phyloP scores from a whole-genome alignment of 2,113 vertebrate genomes.

The Mormyrus lacerda region DNA sequence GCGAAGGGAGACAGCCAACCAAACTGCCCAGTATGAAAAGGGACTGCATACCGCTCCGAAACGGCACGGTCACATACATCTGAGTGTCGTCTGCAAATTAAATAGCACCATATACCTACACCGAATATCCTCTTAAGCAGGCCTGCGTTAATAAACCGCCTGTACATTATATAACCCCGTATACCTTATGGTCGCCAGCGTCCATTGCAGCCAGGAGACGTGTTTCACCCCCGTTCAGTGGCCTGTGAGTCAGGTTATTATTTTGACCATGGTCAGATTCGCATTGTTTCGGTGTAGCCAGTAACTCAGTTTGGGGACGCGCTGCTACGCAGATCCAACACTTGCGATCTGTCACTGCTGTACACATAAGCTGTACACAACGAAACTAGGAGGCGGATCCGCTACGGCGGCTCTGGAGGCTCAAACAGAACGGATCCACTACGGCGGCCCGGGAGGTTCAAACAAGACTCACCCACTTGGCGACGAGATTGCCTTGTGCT shows the following conservation, averaged over 20 bases:
- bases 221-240: background rate
- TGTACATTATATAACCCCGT: background rate
- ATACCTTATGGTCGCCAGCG: constrained; percentile 60
- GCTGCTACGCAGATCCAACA: background rate
- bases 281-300: background rate
- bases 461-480: background rate
- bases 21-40: background rate
- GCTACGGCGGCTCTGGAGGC: background rate
- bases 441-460: background rate
- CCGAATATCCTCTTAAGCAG: background rate
- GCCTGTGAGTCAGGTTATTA: background rate
- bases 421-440: background rate
- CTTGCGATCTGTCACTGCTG: background rate
- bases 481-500: background rate
- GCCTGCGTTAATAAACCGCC: background rate
- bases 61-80: background rate
- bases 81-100: background rate
- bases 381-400: background rate
- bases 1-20: background rate
- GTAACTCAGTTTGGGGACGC: background rate
- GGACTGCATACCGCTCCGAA: background rate
- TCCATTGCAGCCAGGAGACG: constrained; percentile 55
- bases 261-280: background rate
- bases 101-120: background rate
- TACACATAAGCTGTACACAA: background rate